Base-by-base conservation (phyloP, 1,140 invertebrate species). In the Psix sp. region DNA sequence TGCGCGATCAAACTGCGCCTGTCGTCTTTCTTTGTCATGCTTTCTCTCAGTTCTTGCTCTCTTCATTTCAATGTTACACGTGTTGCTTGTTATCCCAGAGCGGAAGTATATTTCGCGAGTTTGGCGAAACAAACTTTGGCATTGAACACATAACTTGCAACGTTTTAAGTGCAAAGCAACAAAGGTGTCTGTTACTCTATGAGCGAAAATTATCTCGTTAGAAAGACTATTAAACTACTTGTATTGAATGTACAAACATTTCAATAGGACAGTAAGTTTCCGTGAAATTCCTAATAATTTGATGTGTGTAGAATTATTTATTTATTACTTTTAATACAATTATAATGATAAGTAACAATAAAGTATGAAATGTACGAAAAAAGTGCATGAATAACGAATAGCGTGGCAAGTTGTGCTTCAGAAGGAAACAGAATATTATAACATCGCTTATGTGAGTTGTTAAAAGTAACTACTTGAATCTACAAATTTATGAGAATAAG, bases 41-140 rank as follows among this genome's bases (percentile, higher is more conserved):
- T 3, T 14, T 11, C n/a, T 35, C 33, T 3, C 5, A 13, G n/a
- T 35, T 11, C 13, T 35, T 35, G 11, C 33, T 14, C n/a, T 35
- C 33, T 35, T 5, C n/a, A 2, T 66, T 66, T 49, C 14, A 56
- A 66, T 36, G 62, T 49, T 68, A 68, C 52, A 68, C 65, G 54
- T 68, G 65, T 68, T 68, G 65, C 65, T 68, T 59, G 65, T 68
- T 68, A 59, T 59, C 65, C 65, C 20, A 26, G 20, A 21, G 45
- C 49, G 42, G n/a, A 46, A 57, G 46, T 52, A 52, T 59, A 36
- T 59, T 59, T 18, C 54, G 49, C 40, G 42, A 66, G 40, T 65
- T 54, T 31, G 38, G 21, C 21, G 63, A 51, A 59, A 67, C 63
- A 67, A 67, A 68, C 35, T 68, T 59, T 40, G 11, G 38, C 18